These are phyloP conservation scores for Platypus cylindrus DNA, from an alignment of 2,888 invertebrate genomes.

Conservation along the genomic window DNA sequence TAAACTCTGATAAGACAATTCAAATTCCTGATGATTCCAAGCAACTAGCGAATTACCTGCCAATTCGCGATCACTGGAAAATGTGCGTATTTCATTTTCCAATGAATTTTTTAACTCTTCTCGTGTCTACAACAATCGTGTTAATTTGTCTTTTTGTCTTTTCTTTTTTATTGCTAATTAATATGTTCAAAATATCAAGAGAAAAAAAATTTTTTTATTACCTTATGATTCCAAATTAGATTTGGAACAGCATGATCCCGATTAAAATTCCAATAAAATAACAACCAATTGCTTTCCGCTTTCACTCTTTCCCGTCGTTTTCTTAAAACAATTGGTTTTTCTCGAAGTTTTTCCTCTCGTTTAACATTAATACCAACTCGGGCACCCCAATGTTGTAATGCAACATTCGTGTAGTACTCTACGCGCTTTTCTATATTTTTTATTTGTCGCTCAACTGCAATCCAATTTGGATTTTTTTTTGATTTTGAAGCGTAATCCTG, in stretches of 20 bases:
- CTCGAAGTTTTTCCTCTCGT: slow-evolving; percentile 47
- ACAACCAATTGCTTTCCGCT: slow-evolving; percentile 77
- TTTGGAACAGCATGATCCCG: slow-evolving; percentile 91
- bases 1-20: slow-evolving; percentile 86
- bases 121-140: slow-evolving; percentile 54
- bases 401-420: slow-evolving; percentile 52
- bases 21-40: slow-evolving; percentile 98
- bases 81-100: slow-evolving; percentile 85
- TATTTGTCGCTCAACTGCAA: slow-evolving; percentile 55
- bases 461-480: slow-evolving; percentile 58
- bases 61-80: slow-evolving; percentile 80
- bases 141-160: too few species aligned
- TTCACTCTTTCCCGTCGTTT: slow-evolving; percentile 81
- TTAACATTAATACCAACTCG: slow-evolving; percentile 43
- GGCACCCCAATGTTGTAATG: slow-evolving; percentile 61
- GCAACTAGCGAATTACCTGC: slow-evolving; percentile 69
- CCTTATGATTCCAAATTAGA: slow-evolving; percentile 98
- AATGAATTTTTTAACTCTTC: slow-evolving; percentile 87
- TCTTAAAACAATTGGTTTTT: slow-evolving; percentile 82
- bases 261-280: slow-evolving; percentile 92
- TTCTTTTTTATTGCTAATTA: too few species aligned
- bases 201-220: too few species aligned
- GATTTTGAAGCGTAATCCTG: slow-evolving; percentile 61
- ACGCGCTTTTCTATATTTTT: slow-evolving; percentile 74
- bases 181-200: too few species aligned